Percentiles rank a stretch among this genome's conserved stretches.
phyloP scores from a whole-genome alignment of 2,113 vertebrate species.

The Channa argus region DNA sequence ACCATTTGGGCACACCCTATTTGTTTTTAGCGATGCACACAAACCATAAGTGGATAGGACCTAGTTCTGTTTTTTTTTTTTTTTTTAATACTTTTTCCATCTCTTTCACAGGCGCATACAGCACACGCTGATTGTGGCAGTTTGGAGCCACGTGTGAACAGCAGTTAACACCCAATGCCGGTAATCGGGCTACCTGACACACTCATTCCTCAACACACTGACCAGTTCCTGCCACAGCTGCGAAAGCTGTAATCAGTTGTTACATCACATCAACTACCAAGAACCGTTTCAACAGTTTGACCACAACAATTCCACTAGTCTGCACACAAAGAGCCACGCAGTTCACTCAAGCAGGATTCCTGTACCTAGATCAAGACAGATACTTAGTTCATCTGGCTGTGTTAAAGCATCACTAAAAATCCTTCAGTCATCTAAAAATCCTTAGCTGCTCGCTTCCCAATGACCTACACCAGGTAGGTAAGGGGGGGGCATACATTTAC shows the following conservation, averaged over 20 bases:
- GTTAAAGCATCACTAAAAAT: slow-evolving; percentile 3
- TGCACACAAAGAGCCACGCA: slow-evolving; percentile 1
- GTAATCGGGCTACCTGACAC: slow-evolving; percentile 13
- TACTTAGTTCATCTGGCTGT: slow-evolving; percentile 3
- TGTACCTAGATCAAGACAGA: background rate
- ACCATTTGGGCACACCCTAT: background rate
- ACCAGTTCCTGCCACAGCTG: slow-evolving; percentile 25
- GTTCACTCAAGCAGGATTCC: slow-evolving; percentile 4
- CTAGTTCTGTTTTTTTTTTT: background rate
- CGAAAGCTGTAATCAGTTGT: slow-evolving; percentile 30
- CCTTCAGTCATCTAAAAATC: no score
- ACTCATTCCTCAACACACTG: slow-evolving; percentile 2
- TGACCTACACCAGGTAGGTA: background rate
- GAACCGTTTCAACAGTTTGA: slow-evolving; percentile 36
- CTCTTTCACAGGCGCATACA: slow-evolving; percentile 6
- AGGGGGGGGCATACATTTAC: background rate
- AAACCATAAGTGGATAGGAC: background rate
- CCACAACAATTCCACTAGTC: slow-evolving; percentile 9
- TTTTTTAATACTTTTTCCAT: background rate
- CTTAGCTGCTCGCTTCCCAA: background rate
- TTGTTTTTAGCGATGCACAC: background rate
- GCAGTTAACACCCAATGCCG: slow-evolving; percentile 21
- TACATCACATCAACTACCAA: slow-evolving; percentile 17
- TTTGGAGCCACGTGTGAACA: slow-evolving; percentile 48
- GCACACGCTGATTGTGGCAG: slow-evolving; percentile 38